Evolutionary conservation across 2,888 invertebrate genomes (phyloP).

Genomic region (Trachelus stipa): DNA sequence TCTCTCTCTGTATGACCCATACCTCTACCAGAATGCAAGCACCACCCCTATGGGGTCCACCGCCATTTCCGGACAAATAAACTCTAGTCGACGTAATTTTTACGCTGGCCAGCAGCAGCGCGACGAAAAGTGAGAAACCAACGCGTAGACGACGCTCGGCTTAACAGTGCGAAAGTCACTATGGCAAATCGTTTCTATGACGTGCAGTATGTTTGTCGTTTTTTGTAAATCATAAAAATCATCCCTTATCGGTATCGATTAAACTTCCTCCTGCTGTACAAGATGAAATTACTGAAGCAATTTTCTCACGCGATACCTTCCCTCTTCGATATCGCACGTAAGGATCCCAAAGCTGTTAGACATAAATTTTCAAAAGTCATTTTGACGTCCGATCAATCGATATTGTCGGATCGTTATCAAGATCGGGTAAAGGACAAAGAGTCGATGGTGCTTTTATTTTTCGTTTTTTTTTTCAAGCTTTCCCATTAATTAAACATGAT

Average conservation of each 20-base stretch:
- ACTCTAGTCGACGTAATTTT: constrained; percentile 78
- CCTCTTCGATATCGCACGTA: not conserved
- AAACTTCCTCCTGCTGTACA: not conserved
- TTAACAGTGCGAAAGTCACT: constrained; percentile 45
- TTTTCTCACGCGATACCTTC: not conserved
- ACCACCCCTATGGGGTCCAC: constrained; percentile 60
- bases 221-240: not conserved
- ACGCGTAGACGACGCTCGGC: constrained; percentile 41
- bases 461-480: constrained; percentile 18
- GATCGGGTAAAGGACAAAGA: not conserved
- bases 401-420: not conserved
- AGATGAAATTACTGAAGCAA: not conserved
- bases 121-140: constrained; percentile 61
- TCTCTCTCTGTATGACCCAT: constrained; percentile 41
- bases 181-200: not conserved
- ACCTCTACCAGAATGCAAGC: constrained; percentile 60
- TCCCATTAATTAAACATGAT: constrained; percentile 57
- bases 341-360: not conserved
- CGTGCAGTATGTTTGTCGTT: not conserved
- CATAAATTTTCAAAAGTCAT: not conserved
- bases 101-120: constrained; percentile 74
- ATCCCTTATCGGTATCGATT: not conserved
- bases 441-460: constrained; percentile 14
- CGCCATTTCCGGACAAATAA: constrained; percentile 67
- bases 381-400: not conserved